A percentile compares a stretch with the other conserved stretches of the same genome.
Conservation (phyloP, 2,888 invertebrate species). For the Tetragonula carbonaria region DNA sequence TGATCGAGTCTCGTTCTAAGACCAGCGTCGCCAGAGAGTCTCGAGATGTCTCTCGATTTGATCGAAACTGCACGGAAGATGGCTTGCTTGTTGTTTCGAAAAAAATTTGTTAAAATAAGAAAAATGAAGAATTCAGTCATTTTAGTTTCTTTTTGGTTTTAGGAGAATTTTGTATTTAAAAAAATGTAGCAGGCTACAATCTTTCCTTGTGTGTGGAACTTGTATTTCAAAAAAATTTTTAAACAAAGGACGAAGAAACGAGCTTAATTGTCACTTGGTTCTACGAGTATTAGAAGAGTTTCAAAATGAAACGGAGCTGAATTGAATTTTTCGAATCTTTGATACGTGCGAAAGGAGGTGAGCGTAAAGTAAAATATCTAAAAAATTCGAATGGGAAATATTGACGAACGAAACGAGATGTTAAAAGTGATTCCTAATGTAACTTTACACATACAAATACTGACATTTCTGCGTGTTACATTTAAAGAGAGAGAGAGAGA, state of each 20-base stretch:
- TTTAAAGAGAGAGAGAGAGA: neutral
- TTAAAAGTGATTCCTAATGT: neutral
- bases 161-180: neutral
- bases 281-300: neutral
- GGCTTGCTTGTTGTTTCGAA: too few species aligned
- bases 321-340: neutral
- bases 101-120: too few species aligned
- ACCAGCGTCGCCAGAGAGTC: constrained; percentile 4
- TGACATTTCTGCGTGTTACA: neutral
- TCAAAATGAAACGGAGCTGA: neutral
- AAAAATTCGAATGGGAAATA: neutral
- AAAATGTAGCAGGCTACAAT: neutral
- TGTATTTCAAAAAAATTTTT: neutral
- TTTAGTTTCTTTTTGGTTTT: neutral
- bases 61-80: neutral
- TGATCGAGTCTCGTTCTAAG: constrained; percentile 56
- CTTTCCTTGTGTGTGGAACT: too few species aligned
- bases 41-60: neutral
- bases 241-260: fast-evolving
- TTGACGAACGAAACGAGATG: neutral
- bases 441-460: neutral
- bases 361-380: neutral
- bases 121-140: neutral
- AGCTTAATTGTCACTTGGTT: constrained; percentile 8
- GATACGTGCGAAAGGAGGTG: neutral